A percentile compares a stretch with the other conserved stretches of the same genome.
Conservation (phyloP, 2,888 invertebrate species). For the Neoscelio sp. region DNA sequence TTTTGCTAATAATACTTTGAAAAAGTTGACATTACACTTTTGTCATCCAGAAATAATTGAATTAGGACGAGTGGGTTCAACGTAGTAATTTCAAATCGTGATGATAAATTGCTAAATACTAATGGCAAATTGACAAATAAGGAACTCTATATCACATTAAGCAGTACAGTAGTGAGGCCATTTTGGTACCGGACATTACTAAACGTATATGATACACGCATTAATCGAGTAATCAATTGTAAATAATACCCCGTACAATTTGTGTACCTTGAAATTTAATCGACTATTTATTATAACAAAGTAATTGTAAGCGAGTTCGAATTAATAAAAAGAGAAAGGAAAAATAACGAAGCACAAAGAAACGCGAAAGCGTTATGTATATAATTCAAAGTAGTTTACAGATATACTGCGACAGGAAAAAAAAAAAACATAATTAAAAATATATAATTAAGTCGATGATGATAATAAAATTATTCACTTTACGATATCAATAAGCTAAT, state of each 20-base stretch:
- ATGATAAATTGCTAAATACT: constrained; percentile 19
- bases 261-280: constrained; percentile 78
- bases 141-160: constrained; percentile 39
- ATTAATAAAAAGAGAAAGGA: constrained; percentile 20
- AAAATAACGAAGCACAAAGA: constrained; percentile 47
- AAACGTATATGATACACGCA: constrained; percentile 14
- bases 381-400: constrained; percentile 45
- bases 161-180: constrained; percentile 27
- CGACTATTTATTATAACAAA: constrained; percentile 71
- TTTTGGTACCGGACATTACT: constrained; percentile 38
- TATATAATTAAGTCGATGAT: constrained; percentile 18
- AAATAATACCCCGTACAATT: constrained; percentile 71
- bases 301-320: constrained; percentile 30
- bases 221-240: constrained; percentile 61
- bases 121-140: constrained; percentile 46
- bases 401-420: constrained; percentile 13
- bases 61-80: too few species aligned
- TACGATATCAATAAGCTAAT: constrained; percentile 15
- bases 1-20: too few species aligned
- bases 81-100: constrained; percentile 23
- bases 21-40: too few species aligned
- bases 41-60: too few species aligned
- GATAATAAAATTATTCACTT: constrained; percentile 11
- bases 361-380: constrained; percentile 39
- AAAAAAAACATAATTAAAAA: constrained; percentile 5